Evolutionary conservation across 2,797 vertebrate genomes (phyloP).

Genomic region (Poeciliopsis gracilis): DNA sequence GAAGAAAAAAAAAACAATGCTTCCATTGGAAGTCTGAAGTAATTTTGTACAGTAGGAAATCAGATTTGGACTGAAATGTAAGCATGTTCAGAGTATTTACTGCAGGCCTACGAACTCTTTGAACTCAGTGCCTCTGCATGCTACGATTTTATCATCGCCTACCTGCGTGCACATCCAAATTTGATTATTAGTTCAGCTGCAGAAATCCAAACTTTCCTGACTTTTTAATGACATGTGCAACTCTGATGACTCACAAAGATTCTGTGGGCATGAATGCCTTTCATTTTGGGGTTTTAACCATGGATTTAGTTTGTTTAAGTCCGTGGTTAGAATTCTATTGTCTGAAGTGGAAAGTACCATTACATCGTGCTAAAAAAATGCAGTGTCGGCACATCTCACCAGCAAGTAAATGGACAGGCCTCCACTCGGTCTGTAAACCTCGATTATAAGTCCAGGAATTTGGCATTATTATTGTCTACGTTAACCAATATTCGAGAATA

Average conservation of each 20-base stretch:
- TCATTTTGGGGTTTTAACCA: background rate
- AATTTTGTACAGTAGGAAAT: conserved; percentile 60
- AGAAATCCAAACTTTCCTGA: conserved; percentile 18
- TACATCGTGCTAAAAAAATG: background rate
- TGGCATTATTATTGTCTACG: background rate
- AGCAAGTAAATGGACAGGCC: background rate
- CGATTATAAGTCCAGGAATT: background rate
- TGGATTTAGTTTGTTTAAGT: background rate
- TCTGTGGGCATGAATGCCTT: background rate
- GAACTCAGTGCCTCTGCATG: conserved; percentile 84
- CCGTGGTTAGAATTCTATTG: background rate
- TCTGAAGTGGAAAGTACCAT: background rate
- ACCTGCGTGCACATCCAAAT: conserved; percentile 69
- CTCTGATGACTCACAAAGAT: background rate
- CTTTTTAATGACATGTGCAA: background rate
- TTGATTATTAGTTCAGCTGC: conserved; percentile 54
- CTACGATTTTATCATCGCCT: conserved; percentile 64
- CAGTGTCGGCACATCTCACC: background rate
- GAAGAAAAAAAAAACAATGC: conserved; percentile 56
- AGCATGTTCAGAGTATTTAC: conserved; percentile 70
- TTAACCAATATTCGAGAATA: background rate
- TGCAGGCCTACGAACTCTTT: conserved; percentile 62
- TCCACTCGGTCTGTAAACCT: background rate
- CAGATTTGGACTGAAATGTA: conserved; percentile 59
- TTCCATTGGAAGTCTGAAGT: conserved; percentile 60